Evolutionary conservation across 1,140 invertebrate genomes (phyloP).

Genomic region (Brachionus paranguensis): DNA sequence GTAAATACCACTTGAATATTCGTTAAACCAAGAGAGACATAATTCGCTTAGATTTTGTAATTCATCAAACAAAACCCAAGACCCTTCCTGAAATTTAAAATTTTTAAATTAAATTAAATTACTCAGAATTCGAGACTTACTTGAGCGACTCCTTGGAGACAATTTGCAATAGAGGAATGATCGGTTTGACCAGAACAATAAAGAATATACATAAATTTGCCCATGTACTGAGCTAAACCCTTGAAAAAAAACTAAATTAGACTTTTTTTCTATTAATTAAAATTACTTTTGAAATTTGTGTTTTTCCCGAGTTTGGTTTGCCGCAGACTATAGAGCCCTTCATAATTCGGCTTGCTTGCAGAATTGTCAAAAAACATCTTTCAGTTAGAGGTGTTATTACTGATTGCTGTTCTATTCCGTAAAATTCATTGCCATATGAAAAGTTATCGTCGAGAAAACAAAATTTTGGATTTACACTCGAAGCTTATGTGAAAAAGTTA

Average conservation of each 20-base stretch:
- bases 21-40: constrained; percentile 49
- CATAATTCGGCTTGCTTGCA: constrained; percentile 47
- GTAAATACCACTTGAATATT: constrained; percentile 47
- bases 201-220: constrained; percentile 48
- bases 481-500: neutral
- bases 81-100: constrained; percentile 49
- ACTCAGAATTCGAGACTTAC: constrained; percentile 43
- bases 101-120: neutral
- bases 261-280: neutral
- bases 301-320: constrained; percentile 50
- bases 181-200: constrained; percentile 48
- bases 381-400: constrained; percentile 51
- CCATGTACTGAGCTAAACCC: constrained; percentile 51
- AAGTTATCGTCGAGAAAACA: constrained; percentile 50
- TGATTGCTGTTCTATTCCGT: constrained; percentile 49
- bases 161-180: constrained; percentile 46
- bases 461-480: constrained; percentile 41
- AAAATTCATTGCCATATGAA: constrained; percentile 53
- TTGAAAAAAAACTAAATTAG: constrained; percentile 41
- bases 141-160: constrained; percentile 51
- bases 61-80: constrained; percentile 54
- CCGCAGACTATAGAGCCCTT: constrained; percentile 49
- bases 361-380: constrained; percentile 52
- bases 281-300: constrained; percentile 51
- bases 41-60: constrained; percentile 46